Base-by-base conservation (phyloP, 2,888 invertebrate genomes). In the Tachystola acroxantha region DNA sequence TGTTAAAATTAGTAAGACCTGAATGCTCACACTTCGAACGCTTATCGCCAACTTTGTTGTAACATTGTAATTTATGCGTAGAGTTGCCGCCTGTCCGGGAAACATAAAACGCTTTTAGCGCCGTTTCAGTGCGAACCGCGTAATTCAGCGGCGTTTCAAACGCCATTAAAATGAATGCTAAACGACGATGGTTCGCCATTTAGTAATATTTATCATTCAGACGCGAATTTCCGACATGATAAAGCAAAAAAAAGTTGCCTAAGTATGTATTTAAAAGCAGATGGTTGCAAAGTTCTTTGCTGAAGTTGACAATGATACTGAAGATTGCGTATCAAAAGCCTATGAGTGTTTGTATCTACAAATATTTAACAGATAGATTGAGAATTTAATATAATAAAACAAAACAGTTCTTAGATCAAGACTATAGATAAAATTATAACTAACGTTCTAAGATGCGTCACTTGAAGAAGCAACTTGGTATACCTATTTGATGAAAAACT, bases 101-200 rank as follows among this genome's bases (percentile, higher is more conserved):
- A 76, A 67, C 70, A 70, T 77, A 65, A 78, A 29, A 76, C 71
- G 69, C 70, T 72, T 75, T 74, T 71, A 70, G 64, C 66, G 53
- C 61, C 59, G 56, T 67, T 63, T 60, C 52, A 47, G 43, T 50
- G 57, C 56, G 55, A 47, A 40, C 52, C 43, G 43, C 61, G 56
- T 60, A 64, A 68, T 71, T 61, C 58, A 59, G 55, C 40, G 53
- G 57, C 58, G 59, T 57, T 64, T 64, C 53, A 60, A 72, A 70
- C 47, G 64, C 64, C 58, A 64, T 73, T 65, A 60, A 64, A 67
- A 66, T 58, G 64, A 63, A 63, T 63, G 57, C 50, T 48, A 54
- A 56, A 45, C 52, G 51, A 36, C 28, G 46, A 46, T 42, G 46
- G 36, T 48, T 40, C 39, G 37, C 47, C 48, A 53, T 61, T 56